Percentiles rank a stretch among this genome's conserved stretches.
Evolutionary conservation across 2,888 invertebrate species (phyloP).

Genomic region (Clostera curtula): DNA sequence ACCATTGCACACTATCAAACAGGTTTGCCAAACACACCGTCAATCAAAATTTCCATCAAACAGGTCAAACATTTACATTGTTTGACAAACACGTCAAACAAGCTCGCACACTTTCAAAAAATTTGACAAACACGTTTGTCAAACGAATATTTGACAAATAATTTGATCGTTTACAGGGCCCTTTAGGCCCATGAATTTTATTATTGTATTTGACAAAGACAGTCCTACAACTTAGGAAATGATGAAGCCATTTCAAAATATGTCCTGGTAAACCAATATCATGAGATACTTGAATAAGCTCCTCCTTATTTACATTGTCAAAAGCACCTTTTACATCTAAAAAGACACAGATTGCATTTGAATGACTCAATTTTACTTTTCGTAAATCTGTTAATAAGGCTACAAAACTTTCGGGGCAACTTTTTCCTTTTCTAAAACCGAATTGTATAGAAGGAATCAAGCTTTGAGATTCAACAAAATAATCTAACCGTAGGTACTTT

Average conservation of each 20-base stretch:
- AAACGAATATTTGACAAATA: too few species aligned
- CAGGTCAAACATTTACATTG: too few species aligned
- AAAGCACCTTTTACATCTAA: conserved; percentile 16
- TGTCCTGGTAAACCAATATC: conserved; percentile 1
- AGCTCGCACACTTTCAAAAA: too few species aligned
- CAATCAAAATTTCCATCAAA: too few species aligned
- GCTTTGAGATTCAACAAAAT: neutral
- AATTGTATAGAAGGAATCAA: too few species aligned
- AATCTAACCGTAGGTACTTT: conserved; percentile 3
- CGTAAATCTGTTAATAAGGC: conserved; percentile 3
- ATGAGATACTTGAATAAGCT: conserved; percentile 1
- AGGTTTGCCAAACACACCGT: too few species aligned
- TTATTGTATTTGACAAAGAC: conserved; percentile 15
- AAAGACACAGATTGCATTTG: conserved; percentile 1
- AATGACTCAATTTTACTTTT: conserved; percentile 4
- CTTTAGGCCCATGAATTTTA: conserved; percentile 9
- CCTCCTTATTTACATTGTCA: conserved; percentile 10
- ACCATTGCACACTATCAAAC: too few species aligned
- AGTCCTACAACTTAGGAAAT: conserved; percentile 9
- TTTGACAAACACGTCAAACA: too few species aligned
- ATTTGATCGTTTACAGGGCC: too few species aligned
- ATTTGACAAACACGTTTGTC: too few species aligned
- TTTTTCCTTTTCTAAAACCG: conserved; percentile 8
- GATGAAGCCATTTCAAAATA: conserved; percentile 5
- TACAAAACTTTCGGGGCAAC: conserved; percentile 7